These are phyloP conservation scores for Rhabdophis nuchalis DNA, from an alignment of 2,797 vertebrate species.

Conservation along the genomic window DNA sequence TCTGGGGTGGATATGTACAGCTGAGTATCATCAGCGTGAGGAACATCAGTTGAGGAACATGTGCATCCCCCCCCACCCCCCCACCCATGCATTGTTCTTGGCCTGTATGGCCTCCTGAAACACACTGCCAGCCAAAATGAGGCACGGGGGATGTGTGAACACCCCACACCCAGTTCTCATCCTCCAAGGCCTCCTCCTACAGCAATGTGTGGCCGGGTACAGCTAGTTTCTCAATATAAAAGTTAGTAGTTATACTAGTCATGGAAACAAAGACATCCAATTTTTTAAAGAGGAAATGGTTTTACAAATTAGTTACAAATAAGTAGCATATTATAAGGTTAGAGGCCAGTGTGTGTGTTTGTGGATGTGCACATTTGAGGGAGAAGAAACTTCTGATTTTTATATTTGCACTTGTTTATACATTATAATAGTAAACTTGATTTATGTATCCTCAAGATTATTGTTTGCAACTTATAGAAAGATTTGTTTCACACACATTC, in stretches of 20 bases:
- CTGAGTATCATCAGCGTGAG: no score
- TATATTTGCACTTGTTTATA: background rate
- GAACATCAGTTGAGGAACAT: no score
- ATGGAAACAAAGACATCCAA: background rate
- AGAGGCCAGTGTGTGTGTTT: background rate
- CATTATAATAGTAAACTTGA: background rate
- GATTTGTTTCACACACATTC: constrained; percentile 26
- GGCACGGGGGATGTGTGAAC: no score
- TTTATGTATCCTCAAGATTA: background rate
- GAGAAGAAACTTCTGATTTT: background rate
- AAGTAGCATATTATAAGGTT: background rate
- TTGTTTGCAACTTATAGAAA: constrained; percentile 35
- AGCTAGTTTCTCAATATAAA: background rate
- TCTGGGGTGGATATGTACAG: no score
- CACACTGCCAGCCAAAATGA: no score
- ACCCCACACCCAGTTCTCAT: no score
- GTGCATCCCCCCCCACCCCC: no score
- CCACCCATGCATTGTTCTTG: no score
- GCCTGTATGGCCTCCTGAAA: no score
- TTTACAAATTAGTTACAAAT: background rate
- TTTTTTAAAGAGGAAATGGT: background rate
- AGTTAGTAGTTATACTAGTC: background rate
- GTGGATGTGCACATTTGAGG: background rate
- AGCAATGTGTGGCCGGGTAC: no score
- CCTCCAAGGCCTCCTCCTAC: no score